Conservation (phyloP, 2,888 invertebrate genomes). For the Oasisia sp. region DNA sequence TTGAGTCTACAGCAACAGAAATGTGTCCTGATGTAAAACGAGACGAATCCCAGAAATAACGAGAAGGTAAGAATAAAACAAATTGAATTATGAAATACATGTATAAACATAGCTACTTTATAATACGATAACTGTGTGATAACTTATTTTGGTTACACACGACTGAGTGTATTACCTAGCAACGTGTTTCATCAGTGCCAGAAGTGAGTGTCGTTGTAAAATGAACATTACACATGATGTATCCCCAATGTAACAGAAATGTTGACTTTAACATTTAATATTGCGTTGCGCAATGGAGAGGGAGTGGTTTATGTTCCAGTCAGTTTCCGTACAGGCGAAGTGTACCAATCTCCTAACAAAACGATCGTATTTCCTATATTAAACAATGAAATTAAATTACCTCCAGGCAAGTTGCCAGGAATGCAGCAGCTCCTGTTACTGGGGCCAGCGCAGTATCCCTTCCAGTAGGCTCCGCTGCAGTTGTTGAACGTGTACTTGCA, state of each 20-base stretch:
- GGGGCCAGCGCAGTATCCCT: background rate
- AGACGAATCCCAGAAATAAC: background rate
- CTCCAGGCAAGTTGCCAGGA: background rate
- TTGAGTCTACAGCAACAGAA: background rate
- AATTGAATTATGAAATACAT: background rate
- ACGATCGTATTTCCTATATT: too few relatives aligned
- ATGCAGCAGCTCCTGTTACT: conserved; percentile 1
- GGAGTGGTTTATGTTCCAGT: background rate
- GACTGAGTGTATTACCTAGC: too few relatives aligned
- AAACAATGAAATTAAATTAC: background rate
- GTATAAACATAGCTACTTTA: too few relatives aligned
- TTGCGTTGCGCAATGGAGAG: background rate
- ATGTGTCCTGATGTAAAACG: background rate
- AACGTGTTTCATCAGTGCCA: too few relatives aligned
- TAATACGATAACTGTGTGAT: too few relatives aligned
- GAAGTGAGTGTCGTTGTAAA: too few relatives aligned
- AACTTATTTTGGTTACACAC: too few relatives aligned
- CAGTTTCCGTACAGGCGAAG: too few relatives aligned
- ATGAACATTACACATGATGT: too few relatives aligned
- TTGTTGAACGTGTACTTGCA: background rate
- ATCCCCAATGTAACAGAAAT: too few relatives aligned
- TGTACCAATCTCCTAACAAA: too few relatives aligned
- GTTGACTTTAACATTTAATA: too few relatives aligned
- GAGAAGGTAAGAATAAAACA: background rate
- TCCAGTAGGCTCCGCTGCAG: background rate